These are phyloP conservation scores for Zoroaster sp. DNA, from an alignment of 53 echinoderm and acorn worm genomes.

Conservation along the genomic window DNA sequence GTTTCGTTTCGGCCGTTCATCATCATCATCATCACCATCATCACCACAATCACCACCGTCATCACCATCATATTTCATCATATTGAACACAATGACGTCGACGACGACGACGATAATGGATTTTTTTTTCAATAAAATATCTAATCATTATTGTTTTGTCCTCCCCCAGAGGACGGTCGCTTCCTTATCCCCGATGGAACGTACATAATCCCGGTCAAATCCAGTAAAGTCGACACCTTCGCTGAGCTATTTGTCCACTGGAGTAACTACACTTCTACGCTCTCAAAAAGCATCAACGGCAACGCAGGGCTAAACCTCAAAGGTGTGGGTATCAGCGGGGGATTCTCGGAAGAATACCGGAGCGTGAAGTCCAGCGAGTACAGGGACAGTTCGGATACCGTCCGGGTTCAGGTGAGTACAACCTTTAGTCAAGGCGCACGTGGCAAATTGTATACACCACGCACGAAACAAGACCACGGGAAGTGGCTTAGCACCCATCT, in stretches of 20 bases:
- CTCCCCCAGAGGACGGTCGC: constrained; percentile 17
- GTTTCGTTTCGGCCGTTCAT: no score
- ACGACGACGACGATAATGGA: no score
- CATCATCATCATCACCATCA: no score
- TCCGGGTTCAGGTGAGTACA: constrained; percentile 41
- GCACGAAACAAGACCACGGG: no score
- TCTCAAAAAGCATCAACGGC: constrained; percentile 29
- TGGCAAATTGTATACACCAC: neutral
- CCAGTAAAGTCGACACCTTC: constrained; percentile 43
- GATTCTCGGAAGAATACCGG: constrained; percentile 30
- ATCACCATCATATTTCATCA: no score
- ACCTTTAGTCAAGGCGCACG: neutral
- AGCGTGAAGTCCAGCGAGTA: constrained; percentile 20
- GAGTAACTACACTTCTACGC: constrained; percentile 48
- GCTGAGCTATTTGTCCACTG: constrained; percentile 55
- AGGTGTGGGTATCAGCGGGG: constrained; percentile 29
- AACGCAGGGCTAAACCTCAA: constrained; percentile 14
- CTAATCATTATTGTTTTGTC: no score
- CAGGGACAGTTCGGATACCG: constrained; percentile 40
- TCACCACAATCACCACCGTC: no score
- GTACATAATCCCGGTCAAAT: constrained; percentile 42
- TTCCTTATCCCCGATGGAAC: constrained; percentile 50
- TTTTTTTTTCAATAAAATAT: no score
- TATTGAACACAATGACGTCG: no score
- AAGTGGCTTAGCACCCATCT: no score